phyloP scores from a whole-genome alignment of 2,113 vertebrate species.

The Sander vitreus region DNA sequence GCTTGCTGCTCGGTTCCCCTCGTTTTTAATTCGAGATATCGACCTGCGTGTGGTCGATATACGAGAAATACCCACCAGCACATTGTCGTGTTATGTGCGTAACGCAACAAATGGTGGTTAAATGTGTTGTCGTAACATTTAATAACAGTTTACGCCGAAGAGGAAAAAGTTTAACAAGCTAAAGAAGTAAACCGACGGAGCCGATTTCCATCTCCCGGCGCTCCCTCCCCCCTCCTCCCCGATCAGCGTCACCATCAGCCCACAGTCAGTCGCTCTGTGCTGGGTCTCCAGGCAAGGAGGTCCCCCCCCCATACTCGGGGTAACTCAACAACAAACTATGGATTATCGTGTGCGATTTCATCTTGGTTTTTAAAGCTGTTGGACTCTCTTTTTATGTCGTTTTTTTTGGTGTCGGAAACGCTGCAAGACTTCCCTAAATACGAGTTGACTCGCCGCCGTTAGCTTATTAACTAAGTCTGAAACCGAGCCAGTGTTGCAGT shows the following conservation, averaged over 20 bases:
- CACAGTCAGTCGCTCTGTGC: constrained; percentile 42
- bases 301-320: constrained; percentile 21
- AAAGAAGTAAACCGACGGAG: constrained; percentile 25
- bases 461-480: constrained; percentile 52
- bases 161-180: constrained; percentile 38
- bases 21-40: neutral
- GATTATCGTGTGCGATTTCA: constrained; percentile 36
- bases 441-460: constrained; percentile 47
- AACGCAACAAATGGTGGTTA: rapidly evolving
- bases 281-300: constrained; percentile 60
- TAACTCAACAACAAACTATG: constrained; percentile 50
- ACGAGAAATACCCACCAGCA: neutral
- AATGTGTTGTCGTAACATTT: neutral
- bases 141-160: constrained; percentile 31
- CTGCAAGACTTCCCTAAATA: constrained; percentile 55
- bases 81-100: neutral
- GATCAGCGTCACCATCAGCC: constrained; percentile 62
- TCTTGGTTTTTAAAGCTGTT: neutral
- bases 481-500: constrained; percentile 25
- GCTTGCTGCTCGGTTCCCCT: constrained; percentile 25
- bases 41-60: neutral
- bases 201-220: constrained; percentile 35
- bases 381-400: neutral
- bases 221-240: constrained; percentile 35
- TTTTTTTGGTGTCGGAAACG: constrained; percentile 9